Conservation (phyloP, 2,113 vertebrate genomes). For the Falcunculus frontatus region DNA sequence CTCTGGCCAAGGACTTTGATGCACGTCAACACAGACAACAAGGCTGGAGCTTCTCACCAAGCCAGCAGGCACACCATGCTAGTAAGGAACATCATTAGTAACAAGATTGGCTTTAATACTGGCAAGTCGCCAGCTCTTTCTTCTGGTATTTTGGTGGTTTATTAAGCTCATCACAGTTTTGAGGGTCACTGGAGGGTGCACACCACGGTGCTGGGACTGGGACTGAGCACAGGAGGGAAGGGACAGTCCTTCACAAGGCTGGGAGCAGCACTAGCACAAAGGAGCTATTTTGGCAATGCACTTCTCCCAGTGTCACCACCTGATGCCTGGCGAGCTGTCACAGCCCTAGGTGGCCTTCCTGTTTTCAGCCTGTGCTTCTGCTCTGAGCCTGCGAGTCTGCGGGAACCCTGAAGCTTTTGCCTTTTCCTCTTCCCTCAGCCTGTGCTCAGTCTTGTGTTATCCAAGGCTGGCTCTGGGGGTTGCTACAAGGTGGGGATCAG, state of each 20-base stretch:
- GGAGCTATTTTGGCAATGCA: neutral
- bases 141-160: neutral
- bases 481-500: neutral
- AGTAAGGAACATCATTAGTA: neutral
- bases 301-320: neutral
- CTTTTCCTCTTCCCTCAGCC: neutral
- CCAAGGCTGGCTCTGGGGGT: neutral
- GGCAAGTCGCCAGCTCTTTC: neutral
- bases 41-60: neutral
- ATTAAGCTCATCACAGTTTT: neutral
- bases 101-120: neutral
- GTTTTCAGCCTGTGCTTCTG: neutral
- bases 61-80: neutral
- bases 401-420: neutral
- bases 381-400: fast-evolving
- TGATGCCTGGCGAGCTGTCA: neutral
- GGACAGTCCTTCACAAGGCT: neutral
- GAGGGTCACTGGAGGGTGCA: neutral
- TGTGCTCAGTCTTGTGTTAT: neutral
- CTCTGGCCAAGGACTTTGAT: neutral
- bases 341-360: neutral
- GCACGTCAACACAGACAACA: neutral
- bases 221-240: neutral
- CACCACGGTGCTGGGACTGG: neutral
- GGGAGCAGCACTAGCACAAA: neutral